Evolutionary conservation across 2,797 vertebrate genomes (phyloP).

Genomic region (Petrocephalus sullivani): DNA sequence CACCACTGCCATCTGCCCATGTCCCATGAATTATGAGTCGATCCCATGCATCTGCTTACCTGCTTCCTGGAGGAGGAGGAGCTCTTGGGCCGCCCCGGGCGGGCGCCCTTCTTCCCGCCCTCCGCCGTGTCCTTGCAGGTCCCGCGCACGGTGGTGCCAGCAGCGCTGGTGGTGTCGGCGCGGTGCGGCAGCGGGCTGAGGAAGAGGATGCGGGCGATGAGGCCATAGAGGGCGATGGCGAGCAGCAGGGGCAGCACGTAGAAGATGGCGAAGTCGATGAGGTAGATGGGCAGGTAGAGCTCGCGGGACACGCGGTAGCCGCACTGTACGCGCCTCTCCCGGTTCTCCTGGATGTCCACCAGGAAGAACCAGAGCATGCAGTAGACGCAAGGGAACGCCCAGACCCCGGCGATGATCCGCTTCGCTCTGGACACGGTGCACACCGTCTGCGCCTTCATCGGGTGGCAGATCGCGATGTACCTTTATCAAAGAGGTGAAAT

Average conservation of each 20-base stretch:
- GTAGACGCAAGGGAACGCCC: slow-evolving; percentile 68
- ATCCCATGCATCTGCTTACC: slow-evolving; percentile 53
- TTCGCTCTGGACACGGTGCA: slow-evolving; percentile 72
- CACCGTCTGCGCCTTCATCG: slow-evolving; percentile 66
- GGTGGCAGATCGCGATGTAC: slow-evolving; percentile 75
- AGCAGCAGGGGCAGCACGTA: slow-evolving; percentile 69
- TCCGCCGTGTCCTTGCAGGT: slow-evolving; percentile 48
- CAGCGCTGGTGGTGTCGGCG: slow-evolving; percentile 35
- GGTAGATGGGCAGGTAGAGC: slow-evolving; percentile 77
- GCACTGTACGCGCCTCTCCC: slow-evolving; percentile 59
- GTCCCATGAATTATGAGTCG: slow-evolving; percentile 28
- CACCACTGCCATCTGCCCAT: background rate
- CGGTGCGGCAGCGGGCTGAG: slow-evolving; percentile 58
- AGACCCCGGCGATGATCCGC: slow-evolving; percentile 62
- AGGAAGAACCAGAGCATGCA: slow-evolving; percentile 79
- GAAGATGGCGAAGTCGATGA: slow-evolving; percentile 75
- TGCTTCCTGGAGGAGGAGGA: slow-evolving; percentile 70
- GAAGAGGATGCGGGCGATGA: slow-evolving; percentile 70
- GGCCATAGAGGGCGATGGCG: slow-evolving; percentile 66
- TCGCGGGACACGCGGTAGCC: slow-evolving; percentile 72
- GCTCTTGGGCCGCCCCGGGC: slow-evolving; percentile 49
- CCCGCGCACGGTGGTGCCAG: slow-evolving; percentile 44
- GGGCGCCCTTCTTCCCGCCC: slow-evolving; percentile 36
- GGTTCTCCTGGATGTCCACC: slow-evolving; percentile 67
- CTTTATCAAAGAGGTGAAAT: slow-evolving; percentile 38